phyloP scores from a whole-genome alignment of 1,140 invertebrate species.

The Lanistes nyassanus region DNA sequence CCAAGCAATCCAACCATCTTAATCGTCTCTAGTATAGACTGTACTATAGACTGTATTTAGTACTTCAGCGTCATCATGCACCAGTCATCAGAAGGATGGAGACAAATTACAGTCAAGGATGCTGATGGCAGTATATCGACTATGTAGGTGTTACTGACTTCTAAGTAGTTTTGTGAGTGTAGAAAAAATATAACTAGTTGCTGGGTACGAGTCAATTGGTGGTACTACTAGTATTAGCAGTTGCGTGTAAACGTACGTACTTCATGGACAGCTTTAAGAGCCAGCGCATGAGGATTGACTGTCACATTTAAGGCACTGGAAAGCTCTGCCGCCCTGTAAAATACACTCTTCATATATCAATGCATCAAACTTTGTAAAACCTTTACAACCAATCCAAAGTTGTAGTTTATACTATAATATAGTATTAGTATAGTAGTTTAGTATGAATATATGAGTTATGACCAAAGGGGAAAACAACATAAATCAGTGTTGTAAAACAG shows the following conservation, averaged over 20 bases:
- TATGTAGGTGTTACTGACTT: too few relatives aligned
- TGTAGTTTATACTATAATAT: too few relatives aligned
- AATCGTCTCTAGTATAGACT: neutral
- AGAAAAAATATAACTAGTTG: too few relatives aligned
- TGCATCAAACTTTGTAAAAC: constrained; percentile 9
- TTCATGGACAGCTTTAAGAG: constrained; percentile 28
- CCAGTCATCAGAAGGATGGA: too few relatives aligned
- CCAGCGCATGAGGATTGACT: constrained; percentile 43
- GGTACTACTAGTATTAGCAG: too few relatives aligned
- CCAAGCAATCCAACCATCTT: too few relatives aligned
- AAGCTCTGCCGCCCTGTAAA: constrained; percentile 83
- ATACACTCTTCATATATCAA: constrained; percentile 33
- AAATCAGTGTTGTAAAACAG: neutral
- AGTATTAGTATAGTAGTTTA: neutral
- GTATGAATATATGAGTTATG: neutral
- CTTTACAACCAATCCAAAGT: neutral
- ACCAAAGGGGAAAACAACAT: neutral
- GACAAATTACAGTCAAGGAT: too few relatives aligned
- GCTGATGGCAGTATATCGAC: too few relatives aligned
- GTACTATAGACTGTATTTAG: too few relatives aligned
- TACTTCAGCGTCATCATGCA: neutral
- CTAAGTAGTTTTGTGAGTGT: too few relatives aligned
- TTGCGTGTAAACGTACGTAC: constrained; percentile 24
- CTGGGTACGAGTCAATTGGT: too few relatives aligned
- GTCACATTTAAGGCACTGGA: constrained; percentile 80